A percentile compares a stretch with the other conserved stretches of the same genome.
These are phyloP conservation scores for Polylopha cassiicola DNA, from an alignment of 2,888 invertebrate genomes.

Conservation along the genomic window DNA sequence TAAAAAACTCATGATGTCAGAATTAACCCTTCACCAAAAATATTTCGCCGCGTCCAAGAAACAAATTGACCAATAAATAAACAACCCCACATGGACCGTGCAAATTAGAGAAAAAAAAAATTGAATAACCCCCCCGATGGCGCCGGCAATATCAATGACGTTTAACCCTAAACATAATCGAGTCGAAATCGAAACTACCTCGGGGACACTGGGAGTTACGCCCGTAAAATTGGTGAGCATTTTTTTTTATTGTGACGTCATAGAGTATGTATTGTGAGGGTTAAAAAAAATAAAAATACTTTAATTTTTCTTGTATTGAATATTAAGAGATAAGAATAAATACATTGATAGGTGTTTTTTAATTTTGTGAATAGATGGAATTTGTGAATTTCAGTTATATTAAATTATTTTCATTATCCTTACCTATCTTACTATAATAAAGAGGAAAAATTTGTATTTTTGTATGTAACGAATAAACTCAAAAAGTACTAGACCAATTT, in stretches of 20 bases:
- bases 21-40: constrained; percentile 11
- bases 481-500: no score
- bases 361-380: no score
- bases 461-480: no score
- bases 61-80: constrained; percentile 54
- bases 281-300: no score
- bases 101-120: constrained; percentile 69
- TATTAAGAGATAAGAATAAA: no score
- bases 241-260: constrained; percentile 59
- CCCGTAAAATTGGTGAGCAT: constrained; percentile 69
- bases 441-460: no score
- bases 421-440: no score
- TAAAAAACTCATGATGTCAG: not conserved
- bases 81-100: constrained; percentile 57
- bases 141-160: constrained; percentile 73
- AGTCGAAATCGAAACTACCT: constrained; percentile 74
- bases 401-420: no score
- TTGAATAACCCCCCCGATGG: constrained; percentile 66
- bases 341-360: no score
- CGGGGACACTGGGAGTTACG: constrained; percentile 63
- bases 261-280: no score
- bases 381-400: no score
- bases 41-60: constrained; percentile 32
- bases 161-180: constrained; percentile 77
- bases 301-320: no score